Evolutionary conservation across 2,113 vertebrate genomes (phyloP).

Genomic region (Dermatemys mawii): DNA sequence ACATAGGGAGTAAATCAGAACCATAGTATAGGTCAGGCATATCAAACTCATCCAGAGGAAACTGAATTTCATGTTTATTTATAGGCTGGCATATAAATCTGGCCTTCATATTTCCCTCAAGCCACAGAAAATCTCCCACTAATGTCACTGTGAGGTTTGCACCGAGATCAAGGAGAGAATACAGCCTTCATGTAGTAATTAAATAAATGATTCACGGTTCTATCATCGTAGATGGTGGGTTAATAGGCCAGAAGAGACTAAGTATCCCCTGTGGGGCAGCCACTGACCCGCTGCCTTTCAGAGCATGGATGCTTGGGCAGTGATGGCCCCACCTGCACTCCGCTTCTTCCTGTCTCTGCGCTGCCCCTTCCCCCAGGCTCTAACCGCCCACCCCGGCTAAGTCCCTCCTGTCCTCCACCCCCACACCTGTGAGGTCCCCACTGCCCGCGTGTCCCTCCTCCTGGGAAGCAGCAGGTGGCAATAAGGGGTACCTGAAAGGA

Average conservation of each 20-base stretch:
- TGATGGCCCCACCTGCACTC: too few relatives aligned
- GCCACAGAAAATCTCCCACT: neutral
- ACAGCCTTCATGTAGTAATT: neutral
- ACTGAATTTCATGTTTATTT: conserved; percentile 1
- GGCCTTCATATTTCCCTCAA: neutral
- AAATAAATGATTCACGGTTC: neutral
- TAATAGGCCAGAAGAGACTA: too few relatives aligned
- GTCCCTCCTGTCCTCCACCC: too few relatives aligned
- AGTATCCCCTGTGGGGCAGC: too few relatives aligned
- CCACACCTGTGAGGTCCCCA: too few relatives aligned
- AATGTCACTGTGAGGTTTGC: rapidly evolving
- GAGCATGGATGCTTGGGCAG: too few relatives aligned
- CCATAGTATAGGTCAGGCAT: neutral
- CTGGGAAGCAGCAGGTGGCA: too few relatives aligned
- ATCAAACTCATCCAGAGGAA: neutral
- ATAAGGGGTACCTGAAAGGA: too few relatives aligned
- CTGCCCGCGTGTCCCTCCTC: neutral
- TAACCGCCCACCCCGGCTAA: too few relatives aligned
- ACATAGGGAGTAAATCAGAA: neutral
- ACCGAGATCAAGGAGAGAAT: neutral
- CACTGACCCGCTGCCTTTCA: too few relatives aligned
- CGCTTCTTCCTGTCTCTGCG: too few relatives aligned
- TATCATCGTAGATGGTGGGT: neutral
- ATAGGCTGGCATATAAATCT: neutral
- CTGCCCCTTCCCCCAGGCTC: too few relatives aligned